Evolutionary conservation across 2,888 invertebrate species (phyloP), one percentile per base, ranked within the genome.

Genomic region (Rhagium mordax): DNA sequence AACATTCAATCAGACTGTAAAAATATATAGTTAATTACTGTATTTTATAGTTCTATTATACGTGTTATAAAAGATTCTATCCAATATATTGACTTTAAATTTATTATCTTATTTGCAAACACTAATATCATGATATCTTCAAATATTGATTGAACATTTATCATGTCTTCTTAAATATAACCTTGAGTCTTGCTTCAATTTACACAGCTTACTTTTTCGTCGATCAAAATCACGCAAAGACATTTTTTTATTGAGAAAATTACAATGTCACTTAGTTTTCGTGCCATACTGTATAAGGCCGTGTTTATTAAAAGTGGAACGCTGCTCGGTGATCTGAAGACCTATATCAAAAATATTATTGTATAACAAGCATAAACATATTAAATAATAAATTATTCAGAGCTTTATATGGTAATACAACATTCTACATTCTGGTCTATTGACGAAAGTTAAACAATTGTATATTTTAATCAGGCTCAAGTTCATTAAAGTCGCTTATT

Each of bases 301-400:
- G 15, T 51, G 48, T 51, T 49, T n/a, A 27, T 10, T 20, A n/a
- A 49, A 64, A 64, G 49, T 64, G 15, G 62, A 49, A n/a, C 62
- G 49, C 15, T 48, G 47, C 47, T 41, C 60, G 47, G 2, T 7
- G 24, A 15, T 48, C 62, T 62, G 62, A 62, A 49, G 62, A 62
- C 62, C 24, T 24, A 21, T 49, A 62, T 27, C 6, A 49, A 48
- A 49, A 61, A 61, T 61, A 61, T 33, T 47, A 61, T 64, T 64
- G 64, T 64, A 49, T 15, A 8, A 15, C 62, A 16, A 49, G 15
- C 18, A 59, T 59, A 59, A 24, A n/a, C 10, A 49, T 64, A 64
- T 49, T 64, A 64, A 64, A 48, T 48, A 62, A 48, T 49, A 24
- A 55, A 62, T 62, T 51, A 18, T 51, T 8, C 33, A 41, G 27